These are phyloP conservation scores for Aphidoletes aphidimyza DNA, from an alignment of 2,888 invertebrate genomes.

Conservation along the genomic window DNA sequence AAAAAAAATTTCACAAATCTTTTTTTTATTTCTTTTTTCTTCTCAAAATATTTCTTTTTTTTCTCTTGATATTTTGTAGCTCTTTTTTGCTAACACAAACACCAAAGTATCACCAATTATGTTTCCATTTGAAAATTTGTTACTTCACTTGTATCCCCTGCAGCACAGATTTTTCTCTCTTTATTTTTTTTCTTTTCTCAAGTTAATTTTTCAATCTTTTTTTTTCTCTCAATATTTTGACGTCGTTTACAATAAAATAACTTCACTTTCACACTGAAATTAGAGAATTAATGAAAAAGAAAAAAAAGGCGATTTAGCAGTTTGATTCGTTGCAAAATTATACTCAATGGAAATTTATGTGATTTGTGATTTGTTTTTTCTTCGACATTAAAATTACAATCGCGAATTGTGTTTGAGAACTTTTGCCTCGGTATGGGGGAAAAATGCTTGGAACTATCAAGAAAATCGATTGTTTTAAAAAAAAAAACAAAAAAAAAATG, in stretches of 20 bases:
- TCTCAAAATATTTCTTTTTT: not conserved
- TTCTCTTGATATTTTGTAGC: not conserved
- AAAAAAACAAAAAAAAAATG: not conserved
- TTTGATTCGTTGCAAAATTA: not conserved
- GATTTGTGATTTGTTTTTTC: not conserved
- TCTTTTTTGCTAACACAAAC: not conserved
- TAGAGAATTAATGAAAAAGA: conserved; percentile 34
- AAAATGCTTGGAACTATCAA: conserved; percentile 49
- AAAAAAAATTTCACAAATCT: not conserved
- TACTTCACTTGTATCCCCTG: conserved; percentile 4
- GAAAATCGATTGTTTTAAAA: not conserved
- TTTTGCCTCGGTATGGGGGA: no score
- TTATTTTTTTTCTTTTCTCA: not conserved
- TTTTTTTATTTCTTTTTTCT: not conserved
- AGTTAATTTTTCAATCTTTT: not conserved
- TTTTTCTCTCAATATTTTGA: no score
- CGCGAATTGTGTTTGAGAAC: not conserved
- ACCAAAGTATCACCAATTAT: conserved; percentile 34
- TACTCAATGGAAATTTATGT: not conserved
- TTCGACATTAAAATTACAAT: no score
- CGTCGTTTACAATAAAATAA: conserved; percentile 29
- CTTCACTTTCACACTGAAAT: conserved; percentile 46
- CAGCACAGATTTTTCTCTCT: conserved; percentile 16
- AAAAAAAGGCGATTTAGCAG: conserved; percentile 16
- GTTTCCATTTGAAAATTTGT: not conserved